Evolutionary conservation across 2,797 vertebrate species (phyloP), one percentile per base, ranked within the genome.

Genomic region (Enteromius radiatus): DNA sequence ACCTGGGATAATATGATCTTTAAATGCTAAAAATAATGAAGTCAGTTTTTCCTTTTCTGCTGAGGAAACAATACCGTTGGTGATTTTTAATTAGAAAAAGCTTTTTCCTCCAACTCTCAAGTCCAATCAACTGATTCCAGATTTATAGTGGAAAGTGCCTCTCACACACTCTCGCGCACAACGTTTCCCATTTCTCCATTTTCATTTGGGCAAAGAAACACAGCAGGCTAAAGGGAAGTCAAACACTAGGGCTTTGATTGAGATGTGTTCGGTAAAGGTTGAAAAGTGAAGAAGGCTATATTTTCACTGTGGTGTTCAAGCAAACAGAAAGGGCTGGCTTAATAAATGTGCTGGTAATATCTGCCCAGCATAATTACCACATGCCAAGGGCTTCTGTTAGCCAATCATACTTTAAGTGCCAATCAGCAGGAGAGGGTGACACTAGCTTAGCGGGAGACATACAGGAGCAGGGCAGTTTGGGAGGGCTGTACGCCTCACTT

Each of bases 311-410:
- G 80, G 80, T 75, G 61, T 75, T 73, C 59, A 67, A 75, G 71
- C 70, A 82, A 67, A 84, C 70, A 87, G 67, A 80, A 84, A 83
- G 74, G 83, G 19, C 70, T 54, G 56, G 69, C 64, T 85, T 81
- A 84, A 87, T 87, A 84, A 81, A 87, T 87, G 82, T 78, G 64
- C 93, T 92, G 90, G 90, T 89, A 92, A 91, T 89, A 87, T 89
- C 87, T 91, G 90, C 92, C 93, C 91, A 93, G 86, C 81, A 89
- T 92, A 93, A 93, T 92, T 91, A 89, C 90, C 88, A 84, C 84
- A 90, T 73, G 84, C 74, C 84, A 68, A 71, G 61, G 19, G 47
- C 88, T 79, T 88, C 65, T 86, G 89, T 87, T 90, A 88, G 85
- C 81, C 86, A 84, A 64, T 84, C 81, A 81, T 91, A 89, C 88